These are phyloP conservation scores for Meloe dianella DNA, from an alignment of 2,888 invertebrate genomes.

Conservation along the genomic window DNA sequence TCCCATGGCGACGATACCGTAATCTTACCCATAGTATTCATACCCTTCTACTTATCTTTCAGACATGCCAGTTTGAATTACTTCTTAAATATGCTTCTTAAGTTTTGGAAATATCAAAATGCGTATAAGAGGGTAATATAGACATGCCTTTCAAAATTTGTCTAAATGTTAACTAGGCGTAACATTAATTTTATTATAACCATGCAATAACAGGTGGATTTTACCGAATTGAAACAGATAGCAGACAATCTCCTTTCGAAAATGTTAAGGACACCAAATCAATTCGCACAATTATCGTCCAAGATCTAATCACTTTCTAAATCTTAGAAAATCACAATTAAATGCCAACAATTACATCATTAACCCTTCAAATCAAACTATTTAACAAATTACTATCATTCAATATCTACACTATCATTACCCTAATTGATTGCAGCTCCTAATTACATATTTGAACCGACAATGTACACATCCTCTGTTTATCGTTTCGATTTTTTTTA, in stretches of 20 bases:
- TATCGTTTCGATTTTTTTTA: background rate
- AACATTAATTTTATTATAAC: too few species aligned
- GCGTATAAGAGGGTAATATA: constrained; percentile 11
- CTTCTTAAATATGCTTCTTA: constrained; percentile 44
- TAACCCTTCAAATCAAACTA: background rate
- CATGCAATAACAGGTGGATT: too few species aligned
- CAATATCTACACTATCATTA: background rate
- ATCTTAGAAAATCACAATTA: background rate
- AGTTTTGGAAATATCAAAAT: constrained; percentile 29
- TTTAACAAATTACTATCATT: background rate
- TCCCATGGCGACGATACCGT: constrained; percentile 48
- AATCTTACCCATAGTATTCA: constrained; percentile 45
- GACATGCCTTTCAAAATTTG: background rate
- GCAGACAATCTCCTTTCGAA: background rate
- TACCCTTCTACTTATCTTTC: constrained; percentile 41
- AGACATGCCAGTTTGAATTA: constrained; percentile 38
- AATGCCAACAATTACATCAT: background rate
- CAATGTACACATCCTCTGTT: background rate
- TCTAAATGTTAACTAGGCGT: background rate
- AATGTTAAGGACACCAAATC: background rate
- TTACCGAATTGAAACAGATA: too few species aligned
- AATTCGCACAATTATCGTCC: background rate
- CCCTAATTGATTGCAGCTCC: background rate
- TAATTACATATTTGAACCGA: background rate
- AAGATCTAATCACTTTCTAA: background rate